These are phyloP conservation scores for Oryzias curvinotus DNA, from an alignment of 2,113 vertebrate genomes.

Conservation along the genomic window DNA sequence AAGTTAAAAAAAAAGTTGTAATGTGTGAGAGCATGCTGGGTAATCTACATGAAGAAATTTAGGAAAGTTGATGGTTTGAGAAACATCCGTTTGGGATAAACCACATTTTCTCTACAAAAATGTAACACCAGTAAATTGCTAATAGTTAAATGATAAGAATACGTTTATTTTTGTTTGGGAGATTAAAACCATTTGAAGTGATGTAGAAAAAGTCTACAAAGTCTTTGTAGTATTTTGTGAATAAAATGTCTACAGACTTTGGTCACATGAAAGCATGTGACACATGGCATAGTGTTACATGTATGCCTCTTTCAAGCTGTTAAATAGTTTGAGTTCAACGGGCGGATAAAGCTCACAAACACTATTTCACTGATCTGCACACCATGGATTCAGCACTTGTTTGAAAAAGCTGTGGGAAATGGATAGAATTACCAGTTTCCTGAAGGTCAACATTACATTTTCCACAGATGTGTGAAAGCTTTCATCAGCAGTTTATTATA, in stretches of 20 bases:
- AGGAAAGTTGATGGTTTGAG: neutral
- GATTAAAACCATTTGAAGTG: too few relatives aligned
- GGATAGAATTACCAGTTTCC: neutral
- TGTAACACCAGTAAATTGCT: too few relatives aligned
- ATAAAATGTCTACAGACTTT: constrained; percentile 1
- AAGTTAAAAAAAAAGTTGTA: too few relatives aligned
- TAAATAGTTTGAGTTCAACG: neutral
- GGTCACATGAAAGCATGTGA: constrained; percentile 18
- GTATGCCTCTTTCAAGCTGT: neutral
- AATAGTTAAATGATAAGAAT: too few relatives aligned
- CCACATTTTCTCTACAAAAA: too few relatives aligned
- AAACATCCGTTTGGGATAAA: too few relatives aligned
- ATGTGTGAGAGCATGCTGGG: neutral
- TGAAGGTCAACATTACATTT: neutral
- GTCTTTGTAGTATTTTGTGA: too few relatives aligned
- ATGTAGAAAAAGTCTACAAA: too few relatives aligned
- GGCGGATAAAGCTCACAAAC: neutral
- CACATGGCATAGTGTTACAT: neutral
- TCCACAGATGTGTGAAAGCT: neutral
- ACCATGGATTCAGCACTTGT: neutral
- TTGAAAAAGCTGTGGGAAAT: too few relatives aligned
- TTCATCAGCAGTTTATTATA: neutral
- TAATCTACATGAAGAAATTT: neutral
- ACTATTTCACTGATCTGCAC: neutral
- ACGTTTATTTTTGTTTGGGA: too few relatives aligned